Percentiles rank a stretch among this genome's conserved stretches.
Evolutionary conservation across 2,888 invertebrate genomes (phyloP).

Genomic region (Tridacna crocea): DNA sequence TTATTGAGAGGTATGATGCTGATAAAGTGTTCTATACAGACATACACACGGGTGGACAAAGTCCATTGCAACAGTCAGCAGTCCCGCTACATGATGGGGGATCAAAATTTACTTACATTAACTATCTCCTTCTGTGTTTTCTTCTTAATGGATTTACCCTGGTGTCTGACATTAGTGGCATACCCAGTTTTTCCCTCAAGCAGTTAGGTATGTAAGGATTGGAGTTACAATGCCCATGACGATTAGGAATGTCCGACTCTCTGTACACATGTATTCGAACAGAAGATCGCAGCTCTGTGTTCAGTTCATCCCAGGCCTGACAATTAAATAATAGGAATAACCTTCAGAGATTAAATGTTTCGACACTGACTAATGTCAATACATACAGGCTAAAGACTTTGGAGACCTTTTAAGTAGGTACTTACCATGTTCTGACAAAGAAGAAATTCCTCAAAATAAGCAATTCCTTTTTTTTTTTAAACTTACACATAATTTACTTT

Average conservation of each 20-base stretch:
- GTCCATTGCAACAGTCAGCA: too few species aligned
- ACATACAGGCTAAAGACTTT: too few species aligned
- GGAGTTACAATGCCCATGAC: conserved; percentile 71
- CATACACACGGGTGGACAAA: too few species aligned
- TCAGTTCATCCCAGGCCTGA: conserved; percentile 64
- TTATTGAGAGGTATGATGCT: too few species aligned
- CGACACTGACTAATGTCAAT: too few species aligned
- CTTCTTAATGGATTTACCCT: not conserved
- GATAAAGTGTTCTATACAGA: too few species aligned
- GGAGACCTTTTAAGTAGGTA: too few species aligned
- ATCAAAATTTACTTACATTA: not conserved
- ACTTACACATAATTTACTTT: too few species aligned
- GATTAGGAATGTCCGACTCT: conserved; percentile 68
- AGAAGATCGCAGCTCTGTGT: conserved; percentile 57
- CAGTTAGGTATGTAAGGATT: conserved; percentile 68
- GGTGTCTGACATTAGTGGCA: conserved; percentile 34
- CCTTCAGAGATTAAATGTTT: too few species aligned
- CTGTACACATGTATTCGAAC: conserved; percentile 67
- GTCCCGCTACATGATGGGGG: not conserved
- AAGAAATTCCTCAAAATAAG: too few species aligned
- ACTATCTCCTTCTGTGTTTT: conserved; percentile 1
- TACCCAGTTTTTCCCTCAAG: conserved; percentile 61
- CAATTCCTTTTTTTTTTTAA: too few species aligned
- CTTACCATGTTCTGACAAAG: too few species aligned
- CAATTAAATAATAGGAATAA: not conserved